Percentiles rank a stretch among this genome's conserved stretches.
Evolutionary conservation across 2,888 invertebrate genomes (phyloP).

Genomic region (Acronicta psi): DNA sequence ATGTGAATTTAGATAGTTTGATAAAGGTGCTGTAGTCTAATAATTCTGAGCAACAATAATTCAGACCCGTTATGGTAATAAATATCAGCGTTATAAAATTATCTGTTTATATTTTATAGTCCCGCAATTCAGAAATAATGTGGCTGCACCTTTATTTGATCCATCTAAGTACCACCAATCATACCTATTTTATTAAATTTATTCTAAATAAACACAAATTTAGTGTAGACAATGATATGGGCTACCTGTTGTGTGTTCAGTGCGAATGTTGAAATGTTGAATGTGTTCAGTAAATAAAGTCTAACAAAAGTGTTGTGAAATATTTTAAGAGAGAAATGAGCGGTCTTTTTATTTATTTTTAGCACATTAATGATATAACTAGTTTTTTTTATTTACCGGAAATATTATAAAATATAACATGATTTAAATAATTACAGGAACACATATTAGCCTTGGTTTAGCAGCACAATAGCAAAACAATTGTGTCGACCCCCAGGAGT

Average conservation of each 20-base stretch:
- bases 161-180: constrained; percentile 43
- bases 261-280: constrained; percentile 74
- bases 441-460: no score
- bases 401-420: no score
- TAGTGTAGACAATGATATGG: constrained; percentile 54
- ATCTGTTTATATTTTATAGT: constrained; percentile 8
- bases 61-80: constrained; percentile 25
- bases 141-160: constrained; percentile 41
- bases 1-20: constrained; percentile 48
- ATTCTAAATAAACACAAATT: constrained; percentile 53
- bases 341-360: background rate
- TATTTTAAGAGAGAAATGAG: background rate
- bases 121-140: constrained; percentile 22
- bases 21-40: constrained; percentile 51
- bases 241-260: constrained; percentile 57
- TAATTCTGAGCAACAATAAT: constrained; percentile 29
- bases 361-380: no score
- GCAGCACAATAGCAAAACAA: no score
- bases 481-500: no score
- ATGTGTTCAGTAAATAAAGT: constrained; percentile 50
- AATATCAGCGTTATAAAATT: constrained; percentile 28
- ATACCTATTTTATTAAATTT: constrained; percentile 48
- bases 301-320: background rate
- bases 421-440: no score
- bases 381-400: no score